Percentiles rank a stretch among this genome's conserved stretches.
phyloP scores from a whole-genome alignment of 2,888 invertebrate species.

The Amaurobius ferox region DNA sequence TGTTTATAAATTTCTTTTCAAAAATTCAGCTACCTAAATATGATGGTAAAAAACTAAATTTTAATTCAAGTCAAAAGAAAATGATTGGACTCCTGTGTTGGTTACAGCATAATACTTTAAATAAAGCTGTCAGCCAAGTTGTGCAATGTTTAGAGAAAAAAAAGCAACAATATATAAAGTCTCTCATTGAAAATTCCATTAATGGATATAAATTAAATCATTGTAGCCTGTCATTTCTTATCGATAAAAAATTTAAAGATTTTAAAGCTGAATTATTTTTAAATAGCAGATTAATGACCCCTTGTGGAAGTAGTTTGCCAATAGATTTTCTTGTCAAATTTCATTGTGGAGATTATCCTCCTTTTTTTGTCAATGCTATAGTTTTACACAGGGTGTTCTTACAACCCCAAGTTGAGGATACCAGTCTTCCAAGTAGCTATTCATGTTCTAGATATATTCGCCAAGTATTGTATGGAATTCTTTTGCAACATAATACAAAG shows the following conservation, averaged over 20 bases:
- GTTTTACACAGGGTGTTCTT: slow-evolving; percentile 75
- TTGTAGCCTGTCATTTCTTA: slow-evolving; percentile 81
- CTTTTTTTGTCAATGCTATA: slow-evolving; percentile 81
- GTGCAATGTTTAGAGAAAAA: slow-evolving; percentile 82
- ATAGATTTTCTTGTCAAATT: slow-evolving; percentile 84
- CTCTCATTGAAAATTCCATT: slow-evolving; percentile 82
- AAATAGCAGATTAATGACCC: slow-evolving; percentile 51
- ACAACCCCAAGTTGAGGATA: slow-evolving; percentile 76
- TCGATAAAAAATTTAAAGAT: slow-evolving; percentile 16
- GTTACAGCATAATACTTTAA: slow-evolving; percentile 85
- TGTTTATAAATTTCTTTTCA: slow-evolving; percentile 52
- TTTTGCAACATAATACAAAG: slow-evolving; percentile 73
- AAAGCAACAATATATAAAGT: slow-evolving; percentile 80
- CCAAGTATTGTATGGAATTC: slow-evolving; percentile 76
- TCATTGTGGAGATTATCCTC: slow-evolving; percentile 82
- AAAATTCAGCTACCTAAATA: slow-evolving; percentile 49
- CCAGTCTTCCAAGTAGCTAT: slow-evolving; percentile 75
- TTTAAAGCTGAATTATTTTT: not conserved
- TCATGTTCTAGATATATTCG: slow-evolving; percentile 75
- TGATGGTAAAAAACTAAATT: slow-evolving; percentile 73
- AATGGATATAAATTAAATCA: slow-evolving; percentile 82
- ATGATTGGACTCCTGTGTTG: slow-evolving; percentile 86
- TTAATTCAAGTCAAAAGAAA: slow-evolving; percentile 83
- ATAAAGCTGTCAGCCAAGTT: slow-evolving; percentile 83
- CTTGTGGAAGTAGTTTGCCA: slow-evolving; percentile 78